Percentiles rank a stretch among this genome's conserved stretches.
These are phyloP conservation scores for Biston stratarius DNA, from an alignment of 2,888 invertebrate genomes.

Conservation along the genomic window DNA sequence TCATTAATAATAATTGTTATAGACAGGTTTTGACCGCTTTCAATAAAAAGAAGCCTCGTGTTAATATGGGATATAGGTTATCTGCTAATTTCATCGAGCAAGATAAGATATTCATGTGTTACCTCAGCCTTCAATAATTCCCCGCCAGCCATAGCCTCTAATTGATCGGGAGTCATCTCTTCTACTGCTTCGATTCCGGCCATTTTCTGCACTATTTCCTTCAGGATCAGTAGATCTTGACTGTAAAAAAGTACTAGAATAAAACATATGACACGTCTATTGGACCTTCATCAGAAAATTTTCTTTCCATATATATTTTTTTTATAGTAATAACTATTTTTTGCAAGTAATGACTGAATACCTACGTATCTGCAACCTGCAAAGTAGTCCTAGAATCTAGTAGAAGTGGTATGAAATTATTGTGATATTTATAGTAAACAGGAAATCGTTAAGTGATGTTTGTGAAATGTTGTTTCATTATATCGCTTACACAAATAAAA, in stretches of 20 bases:
- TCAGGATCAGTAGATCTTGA: constrained; percentile 95
- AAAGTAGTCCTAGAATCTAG: no score
- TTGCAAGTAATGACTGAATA: no score
- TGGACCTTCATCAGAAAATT: neutral
- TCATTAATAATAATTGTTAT: no score
- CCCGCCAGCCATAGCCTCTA: constrained; percentile 98
- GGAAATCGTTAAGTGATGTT: neutral
- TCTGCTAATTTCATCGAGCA: neutral
- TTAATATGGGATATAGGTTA: no score
- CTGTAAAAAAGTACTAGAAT: constrained; percentile 72
- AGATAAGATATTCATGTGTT: constrained; percentile 34
- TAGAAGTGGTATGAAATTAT: no score
- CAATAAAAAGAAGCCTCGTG: no score
- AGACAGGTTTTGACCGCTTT: no score
- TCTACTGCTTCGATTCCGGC: constrained; percentile 99
- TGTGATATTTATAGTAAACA: neutral
- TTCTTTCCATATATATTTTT: neutral
- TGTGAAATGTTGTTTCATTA: neutral
- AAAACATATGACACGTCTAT: neutral
- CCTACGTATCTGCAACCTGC: no score
- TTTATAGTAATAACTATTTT: no score
- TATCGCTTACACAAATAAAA: no score
- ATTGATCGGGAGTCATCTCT: constrained; percentile 97
- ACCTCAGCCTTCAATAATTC: constrained; percentile 98
- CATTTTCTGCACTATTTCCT: constrained; percentile 99